Evolutionary conservation across 2,113 vertebrate species (phyloP).

Genomic region (Pitta sordida): DNA sequence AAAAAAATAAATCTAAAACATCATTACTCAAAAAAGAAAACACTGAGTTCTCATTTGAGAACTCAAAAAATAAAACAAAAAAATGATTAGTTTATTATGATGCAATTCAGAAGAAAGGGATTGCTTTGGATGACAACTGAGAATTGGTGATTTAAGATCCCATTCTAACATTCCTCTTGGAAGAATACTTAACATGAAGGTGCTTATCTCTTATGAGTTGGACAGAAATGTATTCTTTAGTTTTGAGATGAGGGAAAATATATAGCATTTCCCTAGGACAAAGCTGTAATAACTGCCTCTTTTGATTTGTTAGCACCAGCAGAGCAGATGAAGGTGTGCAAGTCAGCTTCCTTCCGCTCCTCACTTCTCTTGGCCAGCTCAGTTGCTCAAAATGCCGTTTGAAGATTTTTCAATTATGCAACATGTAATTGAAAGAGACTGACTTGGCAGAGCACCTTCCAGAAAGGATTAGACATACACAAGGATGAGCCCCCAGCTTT

Average conservation of each 20-base stretch:
- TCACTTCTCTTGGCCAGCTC: neutral
- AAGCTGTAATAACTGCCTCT: neutral
- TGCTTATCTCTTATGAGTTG: neutral
- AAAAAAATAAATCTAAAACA: neutral
- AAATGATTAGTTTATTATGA: neutral
- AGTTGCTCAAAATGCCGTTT: neutral
- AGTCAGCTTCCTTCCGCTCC: neutral
- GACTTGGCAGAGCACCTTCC: neutral
- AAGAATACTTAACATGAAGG: neutral
- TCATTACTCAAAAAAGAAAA: neutral
- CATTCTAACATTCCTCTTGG: neutral
- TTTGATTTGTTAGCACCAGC: neutral
- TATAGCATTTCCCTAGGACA: neutral
- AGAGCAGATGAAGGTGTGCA: neutral
- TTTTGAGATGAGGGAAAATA: neutral
- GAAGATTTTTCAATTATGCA: rapidly evolving
- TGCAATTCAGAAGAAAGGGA: neutral
- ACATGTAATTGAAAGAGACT: neutral
- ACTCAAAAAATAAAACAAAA: neutral
- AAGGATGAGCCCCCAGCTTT: neutral
- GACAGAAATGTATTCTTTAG: neutral
- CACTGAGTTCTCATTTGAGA: neutral
- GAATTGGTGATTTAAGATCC: neutral
- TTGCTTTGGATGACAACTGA: neutral
- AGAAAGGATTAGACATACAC: neutral